Evolutionary conservation across 2,888 invertebrate genomes (phyloP).

Genomic region (Volucella inanis): DNA sequence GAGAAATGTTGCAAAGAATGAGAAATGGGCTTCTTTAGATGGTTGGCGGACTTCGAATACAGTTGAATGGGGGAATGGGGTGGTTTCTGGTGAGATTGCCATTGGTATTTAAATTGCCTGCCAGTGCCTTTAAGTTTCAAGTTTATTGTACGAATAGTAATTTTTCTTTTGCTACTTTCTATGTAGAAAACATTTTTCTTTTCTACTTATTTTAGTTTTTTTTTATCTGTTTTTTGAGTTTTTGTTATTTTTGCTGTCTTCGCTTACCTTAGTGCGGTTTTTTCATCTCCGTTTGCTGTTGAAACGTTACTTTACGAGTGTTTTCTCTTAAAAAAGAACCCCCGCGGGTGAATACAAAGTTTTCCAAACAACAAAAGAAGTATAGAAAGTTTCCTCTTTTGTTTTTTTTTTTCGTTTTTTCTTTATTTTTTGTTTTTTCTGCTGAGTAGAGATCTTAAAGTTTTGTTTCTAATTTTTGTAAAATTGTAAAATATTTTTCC

Average conservation of each 20-base stretch:
- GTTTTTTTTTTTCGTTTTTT: neutral
- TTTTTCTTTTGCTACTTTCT: slow-evolving; percentile 25
- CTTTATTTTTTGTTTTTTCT: slow-evolving; percentile 14
- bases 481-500: neutral
- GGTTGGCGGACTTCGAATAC: neutral
- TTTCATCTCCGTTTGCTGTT: slow-evolving; percentile 29
- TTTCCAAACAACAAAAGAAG: slow-evolving; percentile 18
- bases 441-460: slow-evolving; percentile 28
- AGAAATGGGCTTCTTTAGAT: slow-evolving; percentile 13
- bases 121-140: slow-evolving; percentile 67
- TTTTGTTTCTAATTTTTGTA: slow-evolving; percentile 24
- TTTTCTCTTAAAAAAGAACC: slow-evolving; percentile 48
- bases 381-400: slow-evolving; percentile 3
- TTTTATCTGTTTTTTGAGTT: slow-evolving; percentile 8
- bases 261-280: slow-evolving; percentile 54
- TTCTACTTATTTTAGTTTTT: slow-evolving; percentile 27
- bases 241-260: slow-evolving; percentile 27
- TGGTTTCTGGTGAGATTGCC: slow-evolving; percentile 2
- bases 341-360: slow-evolving; percentile 26
- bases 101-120: slow-evolving; percentile 59
- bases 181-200: slow-evolving; percentile 52
- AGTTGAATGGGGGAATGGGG: neutral
- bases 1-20: neutral
- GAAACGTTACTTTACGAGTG: slow-evolving; percentile 51
- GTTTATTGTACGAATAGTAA: slow-evolving; percentile 63